Evolutionary conservation across 2,888 invertebrate species (phyloP).

Genomic region (Thera obeliscata): DNA sequence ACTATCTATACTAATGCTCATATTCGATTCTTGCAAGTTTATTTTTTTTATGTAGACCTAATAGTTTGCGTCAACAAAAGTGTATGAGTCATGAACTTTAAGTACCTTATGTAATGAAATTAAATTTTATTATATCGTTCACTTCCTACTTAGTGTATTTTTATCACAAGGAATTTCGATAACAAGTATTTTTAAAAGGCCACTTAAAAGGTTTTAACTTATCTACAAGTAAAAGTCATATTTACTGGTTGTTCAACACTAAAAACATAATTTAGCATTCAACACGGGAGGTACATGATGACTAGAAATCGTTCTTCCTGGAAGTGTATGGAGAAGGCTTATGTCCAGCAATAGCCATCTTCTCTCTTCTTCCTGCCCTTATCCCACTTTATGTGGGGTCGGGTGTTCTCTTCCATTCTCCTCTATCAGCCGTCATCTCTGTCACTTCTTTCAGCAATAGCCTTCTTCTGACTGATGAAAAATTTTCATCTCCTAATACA

Average conservation of each 20-base stretch:
- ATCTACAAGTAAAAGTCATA: background rate
- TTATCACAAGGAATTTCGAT: background rate
- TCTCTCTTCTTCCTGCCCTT: too few relatives aligned
- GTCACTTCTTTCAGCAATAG: too few relatives aligned
- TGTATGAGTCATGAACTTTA: background rate
- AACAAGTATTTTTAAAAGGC: background rate
- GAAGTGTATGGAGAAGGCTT: too few relatives aligned
- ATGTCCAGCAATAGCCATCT: too few relatives aligned
- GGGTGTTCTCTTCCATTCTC: too few relatives aligned
- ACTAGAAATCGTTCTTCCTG: too few relatives aligned
- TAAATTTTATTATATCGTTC: background rate
- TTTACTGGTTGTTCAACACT: too few relatives aligned
- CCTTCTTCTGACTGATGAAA: too few relatives aligned
- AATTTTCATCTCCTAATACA: too few relatives aligned
- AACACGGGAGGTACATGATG: too few relatives aligned
- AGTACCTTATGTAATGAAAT: background rate
- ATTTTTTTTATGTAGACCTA: background rate
- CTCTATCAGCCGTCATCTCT: too few relatives aligned
- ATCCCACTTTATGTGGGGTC: too few relatives aligned
- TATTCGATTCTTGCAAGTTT: background rate
- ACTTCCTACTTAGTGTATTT: background rate
- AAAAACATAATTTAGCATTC: background rate
- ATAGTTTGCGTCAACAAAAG: background rate
- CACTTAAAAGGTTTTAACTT: background rate
- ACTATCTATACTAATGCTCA: background rate